Evolutionary conservation across 2,797 vertebrate genomes (phyloP).

Genomic region (Arctocebus calabarensis): DNA sequence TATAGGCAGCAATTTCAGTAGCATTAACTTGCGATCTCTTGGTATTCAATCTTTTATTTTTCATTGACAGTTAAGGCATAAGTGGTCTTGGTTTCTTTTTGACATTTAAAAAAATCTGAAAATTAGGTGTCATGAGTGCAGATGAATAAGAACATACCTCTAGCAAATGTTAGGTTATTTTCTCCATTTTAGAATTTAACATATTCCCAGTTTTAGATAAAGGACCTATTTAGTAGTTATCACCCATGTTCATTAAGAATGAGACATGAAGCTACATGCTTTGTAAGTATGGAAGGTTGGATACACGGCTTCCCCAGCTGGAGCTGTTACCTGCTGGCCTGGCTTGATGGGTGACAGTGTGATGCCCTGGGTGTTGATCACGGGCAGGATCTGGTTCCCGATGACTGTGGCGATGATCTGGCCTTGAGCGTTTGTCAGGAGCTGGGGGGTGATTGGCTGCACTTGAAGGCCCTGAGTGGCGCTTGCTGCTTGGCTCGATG

Average conservation of each 20-base stretch:
- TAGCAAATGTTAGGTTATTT: background rate
- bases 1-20: background rate
- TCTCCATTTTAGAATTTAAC: constrained; percentile 26
- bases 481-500: constrained; percentile 94
- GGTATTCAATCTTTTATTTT: constrained; percentile 22
- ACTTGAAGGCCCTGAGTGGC: constrained; percentile 97
- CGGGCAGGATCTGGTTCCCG: constrained; percentile 99
- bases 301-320: background rate
- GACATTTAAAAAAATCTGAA: constrained; percentile 14
- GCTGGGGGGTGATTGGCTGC: constrained; percentile 99
- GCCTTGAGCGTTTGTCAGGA: constrained; percentile 99
- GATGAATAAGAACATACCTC: background rate
- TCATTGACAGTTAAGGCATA: background rate
- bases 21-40: background rate
- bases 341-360: constrained; percentile 98
- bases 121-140: background rate
- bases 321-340: constrained; percentile 95
- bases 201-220: constrained; percentile 1
- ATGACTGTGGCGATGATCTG: constrained; percentile 99
- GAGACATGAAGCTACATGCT: constrained; percentile 20
- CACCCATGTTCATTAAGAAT: background rate
- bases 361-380: constrained; percentile 99
- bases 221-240: background rate
- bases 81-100: background rate
- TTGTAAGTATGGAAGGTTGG: background rate